Evolutionary conservation across 1,140 invertebrate genomes (phyloP).

Genomic region (Lepidurus packardi): DNA sequence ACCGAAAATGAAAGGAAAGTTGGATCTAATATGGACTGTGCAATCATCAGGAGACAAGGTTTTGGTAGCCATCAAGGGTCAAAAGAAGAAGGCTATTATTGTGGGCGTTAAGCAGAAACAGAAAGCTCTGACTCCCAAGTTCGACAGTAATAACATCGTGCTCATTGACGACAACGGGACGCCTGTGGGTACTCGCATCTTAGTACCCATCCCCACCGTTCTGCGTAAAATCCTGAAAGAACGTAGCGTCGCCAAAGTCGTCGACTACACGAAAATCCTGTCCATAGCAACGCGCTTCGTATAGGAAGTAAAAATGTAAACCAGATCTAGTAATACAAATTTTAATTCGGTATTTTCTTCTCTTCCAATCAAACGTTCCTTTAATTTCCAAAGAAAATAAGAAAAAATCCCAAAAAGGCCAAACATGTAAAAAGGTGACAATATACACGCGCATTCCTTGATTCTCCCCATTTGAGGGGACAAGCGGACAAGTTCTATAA

Average conservation of each 20-base stretch:
- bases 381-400: no score
- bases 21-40: slow-evolving; percentile 17
- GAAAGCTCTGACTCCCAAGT: slow-evolving; percentile 74
- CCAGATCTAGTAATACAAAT: slow-evolving; percentile 15
- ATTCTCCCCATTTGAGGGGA: no score
- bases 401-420: no score
- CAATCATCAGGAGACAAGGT: slow-evolving; percentile 71
- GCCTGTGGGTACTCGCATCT: slow-evolving; percentile 87
- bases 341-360: background rate
- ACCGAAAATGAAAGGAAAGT: background rate
- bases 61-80: slow-evolving; percentile 90
- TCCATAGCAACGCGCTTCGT: slow-evolving; percentile 90
- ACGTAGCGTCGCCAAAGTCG: slow-evolving; percentile 71
- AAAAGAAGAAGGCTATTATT: slow-evolving; percentile 92
- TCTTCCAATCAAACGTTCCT: background rate
- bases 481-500: no score
- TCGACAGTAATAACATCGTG: slow-evolving; percentile 95
- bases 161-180: slow-evolving; percentile 90
- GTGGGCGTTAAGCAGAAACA: slow-evolving; percentile 87
- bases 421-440: background rate
- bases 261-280: slow-evolving; percentile 91
- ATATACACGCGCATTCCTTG: background rate
- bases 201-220: slow-evolving; percentile 87
- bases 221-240: slow-evolving; percentile 80
- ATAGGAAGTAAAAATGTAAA: slow-evolving; percentile 47